phyloP scores from a whole-genome alignment of 2,797 vertebrate genomes.

The Anomalospiza imberbis region DNA sequence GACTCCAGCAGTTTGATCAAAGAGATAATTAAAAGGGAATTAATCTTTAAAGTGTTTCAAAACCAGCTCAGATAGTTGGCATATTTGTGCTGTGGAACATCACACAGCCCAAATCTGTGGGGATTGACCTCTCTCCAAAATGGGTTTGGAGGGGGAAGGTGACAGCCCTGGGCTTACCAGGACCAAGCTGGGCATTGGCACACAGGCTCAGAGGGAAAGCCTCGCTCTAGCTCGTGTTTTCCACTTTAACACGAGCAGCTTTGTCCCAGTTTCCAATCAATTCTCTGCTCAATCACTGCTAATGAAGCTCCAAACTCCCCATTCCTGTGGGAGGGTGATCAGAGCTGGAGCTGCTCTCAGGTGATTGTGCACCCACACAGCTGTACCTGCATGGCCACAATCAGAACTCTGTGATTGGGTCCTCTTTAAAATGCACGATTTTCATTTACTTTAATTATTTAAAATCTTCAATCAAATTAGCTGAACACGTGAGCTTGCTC shows the following conservation, averaged over 20 bases:
- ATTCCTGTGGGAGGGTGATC: neutral
- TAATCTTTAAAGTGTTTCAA: neutral
- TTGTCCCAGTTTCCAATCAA: neutral
- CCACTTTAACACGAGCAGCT: neutral
- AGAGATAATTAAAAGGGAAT: slow-evolving; percentile 23
- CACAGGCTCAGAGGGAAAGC: accelerated
- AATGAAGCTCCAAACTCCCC: neutral
- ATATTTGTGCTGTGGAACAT: neutral
- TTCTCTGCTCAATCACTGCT: neutral
- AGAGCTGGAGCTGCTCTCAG: neutral
- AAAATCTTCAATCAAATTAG: neutral
- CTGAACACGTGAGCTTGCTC: neutral
- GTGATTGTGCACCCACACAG: neutral
- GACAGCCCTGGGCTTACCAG: neutral
- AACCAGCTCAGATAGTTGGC: neutral
- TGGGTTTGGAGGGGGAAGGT: neutral
- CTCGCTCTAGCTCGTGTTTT: accelerated
- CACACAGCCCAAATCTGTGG: neutral
- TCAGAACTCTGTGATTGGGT: neutral
- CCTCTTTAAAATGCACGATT: neutral
- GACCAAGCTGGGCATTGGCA: neutral
- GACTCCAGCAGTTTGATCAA: neutral
- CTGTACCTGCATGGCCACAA: neutral
- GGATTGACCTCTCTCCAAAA: accelerated
- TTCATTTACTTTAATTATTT: neutral